Evolutionary conservation across 2,888 invertebrate species (phyloP), one percentile per base, ranked within the genome.

Genomic region (Stenurella melanura): DNA sequence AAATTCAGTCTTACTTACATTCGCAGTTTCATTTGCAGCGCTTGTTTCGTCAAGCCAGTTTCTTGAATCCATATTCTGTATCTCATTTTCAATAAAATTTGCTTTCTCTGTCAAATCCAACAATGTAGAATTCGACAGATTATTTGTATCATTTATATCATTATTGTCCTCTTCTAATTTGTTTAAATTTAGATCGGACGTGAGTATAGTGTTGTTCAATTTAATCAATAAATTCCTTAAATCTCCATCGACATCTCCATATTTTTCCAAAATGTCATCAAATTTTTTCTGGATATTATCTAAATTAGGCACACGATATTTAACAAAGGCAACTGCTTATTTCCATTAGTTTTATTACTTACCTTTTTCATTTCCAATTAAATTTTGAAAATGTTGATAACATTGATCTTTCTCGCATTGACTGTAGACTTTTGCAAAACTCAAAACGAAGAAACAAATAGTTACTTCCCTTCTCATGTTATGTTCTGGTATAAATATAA

Each of bases 251-350:
- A 75, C 61, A 67, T 77, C 72, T 34, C 73, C 78, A 30, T 78
- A 78, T 38, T 75, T 75, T 15, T 66, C 58, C 50, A 78, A 73
- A 7, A 78, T 50, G 57, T n/a, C 42, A n/a, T 78, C 73, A 18
- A 61, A 70, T 26, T 71, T 64, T 30, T 64, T 68, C 73, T 75
- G 68, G 54, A 69, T 67, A 69, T 50, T 30, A 0, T 26, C 60
- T 70, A 18, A 60, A 21, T 21, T 67, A n/a, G 6, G 3, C n/a
- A 50, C 15, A 38, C 2, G 11, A 67, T 54, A 17, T 15, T 12
- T 1, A 10, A 54, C 3, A 54, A 50, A 50, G 12, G 7, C 19
- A 1, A 1, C n/a, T 66, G 3, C 15, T 68, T 68, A n/a, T n/a
- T 56, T 21, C 1, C 30, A 34, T 34, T 58, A n/a, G n/a, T 61